A percentile compares a stretch with the other conserved stretches of the same genome.
Conservation (phyloP, 2,888 invertebrate genomes). For the Tenodera sinensis region DNA sequence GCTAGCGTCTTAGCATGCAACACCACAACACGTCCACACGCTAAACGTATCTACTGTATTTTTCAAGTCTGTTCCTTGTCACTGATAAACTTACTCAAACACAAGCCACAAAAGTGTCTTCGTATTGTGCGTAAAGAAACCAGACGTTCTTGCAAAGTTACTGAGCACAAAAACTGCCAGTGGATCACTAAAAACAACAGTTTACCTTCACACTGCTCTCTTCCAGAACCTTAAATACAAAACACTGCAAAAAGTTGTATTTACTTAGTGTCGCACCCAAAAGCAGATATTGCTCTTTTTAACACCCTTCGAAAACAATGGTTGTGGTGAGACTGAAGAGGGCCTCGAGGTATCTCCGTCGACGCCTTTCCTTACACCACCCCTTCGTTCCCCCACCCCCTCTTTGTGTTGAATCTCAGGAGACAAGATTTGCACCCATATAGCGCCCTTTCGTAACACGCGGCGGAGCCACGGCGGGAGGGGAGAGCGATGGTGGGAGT, state of each 20-base stretch:
- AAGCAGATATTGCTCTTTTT: not conserved
- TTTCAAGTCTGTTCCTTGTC: not conserved
- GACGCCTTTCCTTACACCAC: constrained; percentile 7
- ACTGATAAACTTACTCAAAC: not conserved
- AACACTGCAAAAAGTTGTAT: too few relatives aligned
- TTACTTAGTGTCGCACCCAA: not conserved
- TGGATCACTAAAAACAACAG: too few relatives aligned
- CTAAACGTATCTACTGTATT: not conserved
- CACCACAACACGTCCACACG: not conserved
- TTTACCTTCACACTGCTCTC: too few relatives aligned
- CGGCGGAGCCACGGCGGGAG: not conserved
- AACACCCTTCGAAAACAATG: constrained; percentile 6
- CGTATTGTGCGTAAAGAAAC: too few relatives aligned
- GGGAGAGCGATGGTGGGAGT: not conserved
- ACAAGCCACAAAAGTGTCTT: not conserved
- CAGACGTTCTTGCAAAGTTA: too few relatives aligned
- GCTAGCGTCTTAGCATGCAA: not conserved
- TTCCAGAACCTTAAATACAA: too few relatives aligned
- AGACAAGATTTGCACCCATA: constrained; percentile 24
- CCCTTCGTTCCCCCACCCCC: not conserved
- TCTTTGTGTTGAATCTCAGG: not conserved
- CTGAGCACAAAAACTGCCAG: too few relatives aligned
- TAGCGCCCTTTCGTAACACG: not conserved
- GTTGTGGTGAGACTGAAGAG: not conserved
- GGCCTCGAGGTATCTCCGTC: not conserved